phyloP scores from a whole-genome alignment of 2,797 vertebrate genomes.

The Urophycis tenuis region DNA sequence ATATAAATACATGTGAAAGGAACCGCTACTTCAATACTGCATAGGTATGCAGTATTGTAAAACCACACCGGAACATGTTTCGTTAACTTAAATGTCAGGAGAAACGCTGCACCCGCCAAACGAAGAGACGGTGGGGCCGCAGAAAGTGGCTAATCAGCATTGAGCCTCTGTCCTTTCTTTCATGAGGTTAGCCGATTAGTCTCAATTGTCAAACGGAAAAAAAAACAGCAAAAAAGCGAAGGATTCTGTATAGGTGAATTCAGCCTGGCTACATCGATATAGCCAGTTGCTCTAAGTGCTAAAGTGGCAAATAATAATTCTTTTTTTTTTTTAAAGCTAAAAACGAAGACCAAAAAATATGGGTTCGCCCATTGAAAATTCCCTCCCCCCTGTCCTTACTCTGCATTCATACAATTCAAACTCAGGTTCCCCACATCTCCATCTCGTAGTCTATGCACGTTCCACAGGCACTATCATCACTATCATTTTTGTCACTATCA shows the following conservation, averaged over 20 bases:
- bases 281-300: too few species aligned
- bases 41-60: neutral
- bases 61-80: neutral
- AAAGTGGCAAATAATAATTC: neutral
- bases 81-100: neutral
- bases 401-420: too few species aligned
- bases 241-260: neutral
- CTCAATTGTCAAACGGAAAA: neutral
- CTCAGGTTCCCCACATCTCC: neutral
- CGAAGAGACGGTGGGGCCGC: neutral
- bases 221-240: neutral
- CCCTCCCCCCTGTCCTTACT: too few species aligned
- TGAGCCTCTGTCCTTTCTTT: neutral
- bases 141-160: neutral
- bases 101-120: neutral
- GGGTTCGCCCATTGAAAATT: too few species aligned
- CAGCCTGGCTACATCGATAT: neutral
- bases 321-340: too few species aligned
- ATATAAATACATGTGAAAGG: neutral
- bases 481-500: too few species aligned
- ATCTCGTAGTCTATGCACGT: neutral
- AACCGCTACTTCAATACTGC: neutral
- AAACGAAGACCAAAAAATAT: too few species aligned
- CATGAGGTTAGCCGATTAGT: constrained; percentile 6
- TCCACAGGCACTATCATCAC: too few species aligned